These are phyloP conservation scores for Platichthys stellatus DNA, from an alignment of 2,113 vertebrate species.

Conservation along the genomic window DNA sequence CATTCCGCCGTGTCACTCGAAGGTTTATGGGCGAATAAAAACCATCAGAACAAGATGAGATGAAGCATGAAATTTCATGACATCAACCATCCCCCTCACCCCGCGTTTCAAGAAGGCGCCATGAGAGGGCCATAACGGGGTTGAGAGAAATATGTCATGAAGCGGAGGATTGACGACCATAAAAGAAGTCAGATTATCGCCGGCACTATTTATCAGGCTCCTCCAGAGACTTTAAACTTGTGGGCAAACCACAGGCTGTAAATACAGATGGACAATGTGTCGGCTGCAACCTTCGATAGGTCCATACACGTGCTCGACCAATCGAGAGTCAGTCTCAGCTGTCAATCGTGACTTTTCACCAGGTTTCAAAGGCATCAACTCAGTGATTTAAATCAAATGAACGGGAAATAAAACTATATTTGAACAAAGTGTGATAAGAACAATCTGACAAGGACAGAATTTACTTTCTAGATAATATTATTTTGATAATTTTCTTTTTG, in stretches of 20 bases:
- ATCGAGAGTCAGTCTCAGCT: no score
- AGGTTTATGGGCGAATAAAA: constrained; percentile 72
- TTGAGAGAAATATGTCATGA: constrained; percentile 11
- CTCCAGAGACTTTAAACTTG: constrained; percentile 14
- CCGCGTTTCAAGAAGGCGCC: constrained; percentile 3
- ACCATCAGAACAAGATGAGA: constrained; percentile 65
- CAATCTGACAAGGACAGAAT: no score
- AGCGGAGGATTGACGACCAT: not conserved
- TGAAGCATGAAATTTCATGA: constrained; percentile 65
- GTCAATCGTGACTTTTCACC: no score
- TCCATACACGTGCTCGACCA: no score
- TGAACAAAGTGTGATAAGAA: no score
- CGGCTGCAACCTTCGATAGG: no score
- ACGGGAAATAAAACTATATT: no score
- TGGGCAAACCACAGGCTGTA: not conserved
- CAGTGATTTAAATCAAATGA: no score
- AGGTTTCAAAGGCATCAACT: no score
- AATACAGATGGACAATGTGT: no score
- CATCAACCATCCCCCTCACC: constrained; percentile 22
- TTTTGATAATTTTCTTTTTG: no score
- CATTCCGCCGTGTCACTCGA: constrained; percentile 67
- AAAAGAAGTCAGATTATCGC: not conserved
- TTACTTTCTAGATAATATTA: no score
- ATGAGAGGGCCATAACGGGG: not conserved
- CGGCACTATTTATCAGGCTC: not conserved